Evolutionary conservation across 2,113 vertebrate species (phyloP).

Genomic region (Burhinus oedicnemus): DNA sequence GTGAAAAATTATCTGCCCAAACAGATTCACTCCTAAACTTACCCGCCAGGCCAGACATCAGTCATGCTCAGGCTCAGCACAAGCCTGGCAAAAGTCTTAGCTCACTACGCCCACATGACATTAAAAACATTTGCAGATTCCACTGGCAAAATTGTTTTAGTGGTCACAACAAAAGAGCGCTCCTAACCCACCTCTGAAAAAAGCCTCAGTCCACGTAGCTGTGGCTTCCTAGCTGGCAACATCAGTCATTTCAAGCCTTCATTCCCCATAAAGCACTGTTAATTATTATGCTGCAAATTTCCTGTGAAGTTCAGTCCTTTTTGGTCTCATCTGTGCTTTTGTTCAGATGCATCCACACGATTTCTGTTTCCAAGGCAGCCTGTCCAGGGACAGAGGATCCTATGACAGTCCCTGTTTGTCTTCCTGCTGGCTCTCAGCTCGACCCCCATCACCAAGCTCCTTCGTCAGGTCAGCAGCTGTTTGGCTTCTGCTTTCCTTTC

Average conservation of each 20-base stretch:
- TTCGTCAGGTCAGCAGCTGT: neutral
- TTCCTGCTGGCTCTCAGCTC: neutral
- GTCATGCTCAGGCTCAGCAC: neutral
- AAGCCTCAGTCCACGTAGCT: neutral
- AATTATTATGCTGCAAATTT: neutral
- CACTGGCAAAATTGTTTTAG: neutral
- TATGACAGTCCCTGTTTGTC: neutral
- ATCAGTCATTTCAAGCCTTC: neutral
- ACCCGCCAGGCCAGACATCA: neutral
- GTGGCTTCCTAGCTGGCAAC: neutral
- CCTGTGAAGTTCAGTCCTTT: neutral
- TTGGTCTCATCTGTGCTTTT: neutral
- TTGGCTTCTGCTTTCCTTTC: neutral
- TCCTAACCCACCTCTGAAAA: neutral
- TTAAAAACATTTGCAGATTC: neutral
- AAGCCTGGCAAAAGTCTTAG: neutral
- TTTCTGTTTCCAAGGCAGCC: neutral
- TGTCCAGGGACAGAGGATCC: neutral
- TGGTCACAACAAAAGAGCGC: neutral
- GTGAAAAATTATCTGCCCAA: neutral
- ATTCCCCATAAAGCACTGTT: neutral
- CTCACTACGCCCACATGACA: fast-evolving
- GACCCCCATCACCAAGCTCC: neutral
- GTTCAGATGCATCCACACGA: neutral
- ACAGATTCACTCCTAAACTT: neutral